phyloP scores from a whole-genome alignment of 1,140 invertebrate species.

The Neuroterus valhalla region DNA sequence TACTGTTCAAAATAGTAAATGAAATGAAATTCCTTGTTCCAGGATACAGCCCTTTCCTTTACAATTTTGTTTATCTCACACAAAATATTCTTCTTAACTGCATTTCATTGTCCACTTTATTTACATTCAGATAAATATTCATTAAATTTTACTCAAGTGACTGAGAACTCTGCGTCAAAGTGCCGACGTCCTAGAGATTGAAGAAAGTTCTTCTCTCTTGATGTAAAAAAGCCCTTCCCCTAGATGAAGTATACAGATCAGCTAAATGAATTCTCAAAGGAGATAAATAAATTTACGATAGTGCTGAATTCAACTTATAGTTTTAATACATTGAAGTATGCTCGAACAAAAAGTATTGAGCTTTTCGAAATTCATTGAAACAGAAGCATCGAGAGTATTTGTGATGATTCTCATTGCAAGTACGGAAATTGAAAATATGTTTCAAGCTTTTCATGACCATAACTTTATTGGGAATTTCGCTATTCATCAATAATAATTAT shows the following conservation, averaged over 20 bases:
- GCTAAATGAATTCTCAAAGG: conserved; percentile 1
- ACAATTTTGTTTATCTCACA: not conserved
- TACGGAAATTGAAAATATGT: no score
- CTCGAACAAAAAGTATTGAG: no score
- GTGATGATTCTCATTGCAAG: no score
- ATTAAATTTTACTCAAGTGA: not conserved
- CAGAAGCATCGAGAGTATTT: no score
- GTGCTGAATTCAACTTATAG: not conserved
- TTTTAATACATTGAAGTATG: not conserved
- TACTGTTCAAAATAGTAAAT: not conserved
- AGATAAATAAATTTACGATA: not conserved
- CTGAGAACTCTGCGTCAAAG: not conserved
- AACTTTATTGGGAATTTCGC: no score
- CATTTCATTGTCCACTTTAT: not conserved
- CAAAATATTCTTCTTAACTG: not conserved
- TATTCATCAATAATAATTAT: no score
- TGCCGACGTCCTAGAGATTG: not conserved
- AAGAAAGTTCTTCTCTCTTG: conserved; percentile 9
- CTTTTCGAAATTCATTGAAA: no score
- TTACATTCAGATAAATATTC: conserved; percentile 23
- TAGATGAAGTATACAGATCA: not conserved
- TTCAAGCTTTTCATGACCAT: no score
- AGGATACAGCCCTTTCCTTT: not conserved
- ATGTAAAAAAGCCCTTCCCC: conserved; percentile 2
- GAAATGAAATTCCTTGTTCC: not conserved